Conservation (phyloP, 2,797 vertebrate species). For the Macroramphosus scolopax region DNA sequence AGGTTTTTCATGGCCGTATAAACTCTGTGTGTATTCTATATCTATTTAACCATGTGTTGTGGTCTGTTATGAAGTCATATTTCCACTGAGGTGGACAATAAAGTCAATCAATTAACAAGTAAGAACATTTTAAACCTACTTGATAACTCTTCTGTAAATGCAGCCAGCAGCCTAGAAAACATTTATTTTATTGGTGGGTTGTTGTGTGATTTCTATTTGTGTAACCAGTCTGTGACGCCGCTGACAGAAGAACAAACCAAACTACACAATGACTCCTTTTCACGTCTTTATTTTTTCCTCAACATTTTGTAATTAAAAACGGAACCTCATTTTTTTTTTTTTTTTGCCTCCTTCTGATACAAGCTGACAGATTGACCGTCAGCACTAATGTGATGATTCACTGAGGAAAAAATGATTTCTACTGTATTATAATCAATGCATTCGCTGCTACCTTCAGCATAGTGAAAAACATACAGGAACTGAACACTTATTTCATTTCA, state of each 20-base stretch:
- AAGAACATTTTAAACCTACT: no score
- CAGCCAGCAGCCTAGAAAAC: no score
- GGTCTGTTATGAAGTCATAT: no score
- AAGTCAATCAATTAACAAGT: no score
- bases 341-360: constrained; percentile 40
- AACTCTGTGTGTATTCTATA: no score
- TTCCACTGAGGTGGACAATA: no score
- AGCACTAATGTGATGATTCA: constrained; percentile 64
- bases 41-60: no score
- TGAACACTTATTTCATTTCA: constrained; percentile 76
- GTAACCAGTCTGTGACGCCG: no score
- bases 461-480: constrained; percentile 76
- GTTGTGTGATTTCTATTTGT: no score
- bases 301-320: constrained; percentile 71
- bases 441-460: constrained; percentile 71
- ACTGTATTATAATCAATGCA: constrained; percentile 66
- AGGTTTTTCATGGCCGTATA: no score
- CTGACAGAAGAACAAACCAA: not conserved
- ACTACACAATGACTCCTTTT: constrained; percentile 33
- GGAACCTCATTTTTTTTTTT: constrained; percentile 39
- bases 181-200: no score
- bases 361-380: constrained; percentile 66
- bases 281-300: constrained; percentile 65
- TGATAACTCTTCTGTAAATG: no score
- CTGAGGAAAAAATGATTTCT: constrained; percentile 68